Percentiles rank a stretch among this genome's conserved stretches.
phyloP scores from a whole-genome alignment of 2,797 vertebrate species.

The Phoxinus dragarum region DNA sequence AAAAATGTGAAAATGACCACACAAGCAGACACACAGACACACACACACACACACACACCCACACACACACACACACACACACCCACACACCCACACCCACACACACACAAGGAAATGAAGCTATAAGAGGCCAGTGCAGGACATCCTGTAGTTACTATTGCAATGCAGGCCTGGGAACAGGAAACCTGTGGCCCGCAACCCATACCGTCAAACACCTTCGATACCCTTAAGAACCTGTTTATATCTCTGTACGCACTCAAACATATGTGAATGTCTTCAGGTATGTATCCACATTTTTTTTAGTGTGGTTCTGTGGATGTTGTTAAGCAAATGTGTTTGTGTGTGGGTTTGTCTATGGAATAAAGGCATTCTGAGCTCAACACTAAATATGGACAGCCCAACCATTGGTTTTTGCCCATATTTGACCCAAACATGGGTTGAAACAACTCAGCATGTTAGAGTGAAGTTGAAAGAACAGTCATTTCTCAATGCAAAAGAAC shows the following conservation, averaged over 20 bases:
- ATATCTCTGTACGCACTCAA: not conserved
- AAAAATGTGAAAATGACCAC: not conserved
- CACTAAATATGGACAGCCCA: not conserved
- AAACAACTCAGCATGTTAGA: not conserved
- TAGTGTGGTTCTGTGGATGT: not conserved
- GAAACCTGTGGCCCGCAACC: constrained; percentile 49
- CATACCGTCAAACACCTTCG: constrained; percentile 12
- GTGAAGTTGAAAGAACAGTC: not conserved
- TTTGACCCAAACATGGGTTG: not conserved
- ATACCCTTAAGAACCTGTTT: not conserved
- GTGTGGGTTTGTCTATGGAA: constrained; percentile 7
- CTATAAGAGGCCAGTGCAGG: constrained; percentile 29
- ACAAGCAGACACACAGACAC: not conserved
- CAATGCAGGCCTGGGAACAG: constrained; percentile 40
- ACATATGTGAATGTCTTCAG: not conserved
- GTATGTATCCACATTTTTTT: constrained; percentile 9
- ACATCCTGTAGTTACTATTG: constrained; percentile 47
- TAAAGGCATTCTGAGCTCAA: not conserved
- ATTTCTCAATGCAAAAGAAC: constrained; percentile 61
- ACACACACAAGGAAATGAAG: constrained; percentile 21
- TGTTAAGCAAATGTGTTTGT: constrained; percentile 9
- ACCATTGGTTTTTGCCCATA: too few species aligned
- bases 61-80: not conserved
- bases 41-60: not conserved
- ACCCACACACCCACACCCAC: not conserved